Base-by-base conservation (phyloP, 1,140 invertebrate genomes). In the Bicyclus anynana region DNA sequence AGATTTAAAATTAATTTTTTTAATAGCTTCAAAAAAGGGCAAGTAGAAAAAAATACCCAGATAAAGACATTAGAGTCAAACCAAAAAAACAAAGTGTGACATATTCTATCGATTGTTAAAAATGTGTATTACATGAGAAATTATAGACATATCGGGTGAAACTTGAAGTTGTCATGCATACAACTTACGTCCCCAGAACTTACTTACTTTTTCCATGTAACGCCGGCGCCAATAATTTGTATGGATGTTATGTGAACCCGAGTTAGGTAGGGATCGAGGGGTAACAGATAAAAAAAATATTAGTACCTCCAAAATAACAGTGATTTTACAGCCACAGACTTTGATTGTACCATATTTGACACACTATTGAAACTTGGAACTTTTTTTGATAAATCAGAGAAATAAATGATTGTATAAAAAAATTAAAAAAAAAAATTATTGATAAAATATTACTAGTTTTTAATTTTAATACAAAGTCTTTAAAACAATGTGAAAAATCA, bases 221-320 rank as follows among this genome's bases (percentile, higher is more conserved):
- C 74, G 71, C 72, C 68, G 71, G 52, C 72, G 70, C 72, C 78
- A 76, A 76, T 69, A 66, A 71, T 72, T 69, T 69, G 75, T 65
- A 77, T 70, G 67, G 73, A 77, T 69, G 77, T 74, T 69, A 80
- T 71, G 72, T 79, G 69, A 65, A 83, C 80, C 81, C 82, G 69
- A 77, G 75, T 82, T 84, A 84, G 72, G 77, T 84, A 69, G 74
- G 83, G 75, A 77, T 80, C 78, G 77, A 67, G 75, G 71, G 62
- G 57, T 83, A 77, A 81, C 73, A 87, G 69, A 83, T 67, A 87
- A 86, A 86, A 87, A 23, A 78, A 51, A 83, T 80, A 87, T 86
- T 86, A 88, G 83, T 84, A 86, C 72, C 76, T 78, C 73, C 23
- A 23, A 78, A 77, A 62, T 65, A 62, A 67, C 51, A 60, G 68